These are phyloP conservation scores for Rhopalosiphum padi DNA, from an alignment of 1,140 invertebrate genomes.

Conservation along the genomic window DNA sequence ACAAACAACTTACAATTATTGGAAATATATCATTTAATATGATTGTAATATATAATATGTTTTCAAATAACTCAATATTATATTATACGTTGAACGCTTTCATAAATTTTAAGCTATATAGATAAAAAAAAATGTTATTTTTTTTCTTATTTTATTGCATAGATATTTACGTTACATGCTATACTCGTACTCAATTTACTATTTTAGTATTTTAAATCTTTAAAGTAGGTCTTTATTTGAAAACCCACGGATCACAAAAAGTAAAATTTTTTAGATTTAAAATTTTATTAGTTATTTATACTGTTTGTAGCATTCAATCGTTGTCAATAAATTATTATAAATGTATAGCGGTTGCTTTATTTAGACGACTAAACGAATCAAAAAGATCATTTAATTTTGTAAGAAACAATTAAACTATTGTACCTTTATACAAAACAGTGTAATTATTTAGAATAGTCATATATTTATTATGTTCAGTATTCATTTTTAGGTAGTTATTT, in stretches of 20 bases:
- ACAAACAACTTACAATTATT: no score
- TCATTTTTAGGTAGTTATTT: background rate
- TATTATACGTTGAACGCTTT: no score
- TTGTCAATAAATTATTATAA: no score
- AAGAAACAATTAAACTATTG: background rate
- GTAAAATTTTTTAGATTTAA: no score
- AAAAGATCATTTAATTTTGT: background rate
- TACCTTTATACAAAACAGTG: background rate
- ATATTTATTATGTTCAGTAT: background rate
- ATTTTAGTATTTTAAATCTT: background rate
- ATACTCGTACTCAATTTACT: no score
- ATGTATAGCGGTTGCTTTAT: background rate
- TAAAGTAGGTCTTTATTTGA: background rate
- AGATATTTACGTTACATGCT: no score
- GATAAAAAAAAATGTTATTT: background rate
- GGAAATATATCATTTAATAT: no score
- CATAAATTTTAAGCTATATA: no score
- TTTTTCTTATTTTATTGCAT: background rate
- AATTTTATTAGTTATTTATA: no score
- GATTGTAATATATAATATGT: no score
- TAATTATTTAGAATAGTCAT: background rate
- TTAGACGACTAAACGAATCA: background rate
- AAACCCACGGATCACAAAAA: background rate
- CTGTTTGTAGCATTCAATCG: no score
- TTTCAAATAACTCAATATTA: no score